Conservation (phyloP, 2,797 vertebrate genomes). For the Scolopax bukidnonensis region DNA sequence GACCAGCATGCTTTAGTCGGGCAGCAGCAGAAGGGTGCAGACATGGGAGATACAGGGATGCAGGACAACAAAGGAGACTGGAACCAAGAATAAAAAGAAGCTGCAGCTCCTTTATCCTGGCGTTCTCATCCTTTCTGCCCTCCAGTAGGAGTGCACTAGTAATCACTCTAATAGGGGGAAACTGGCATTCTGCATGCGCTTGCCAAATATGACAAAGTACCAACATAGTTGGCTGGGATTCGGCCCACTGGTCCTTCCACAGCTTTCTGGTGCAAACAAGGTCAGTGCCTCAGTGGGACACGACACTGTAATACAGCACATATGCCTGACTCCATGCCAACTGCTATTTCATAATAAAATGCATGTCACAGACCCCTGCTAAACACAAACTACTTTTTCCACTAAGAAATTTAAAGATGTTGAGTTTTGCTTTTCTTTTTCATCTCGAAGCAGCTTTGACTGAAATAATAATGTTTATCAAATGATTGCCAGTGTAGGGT, state of each 20-base stretch:
- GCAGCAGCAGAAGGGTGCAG: background rate
- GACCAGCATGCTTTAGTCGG: background rate
- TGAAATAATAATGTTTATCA: background rate
- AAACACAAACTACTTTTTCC: background rate
- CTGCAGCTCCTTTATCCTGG: background rate
- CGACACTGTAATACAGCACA: background rate
- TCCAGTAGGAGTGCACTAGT: background rate
- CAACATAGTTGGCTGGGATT: background rate
- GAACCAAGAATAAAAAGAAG: background rate
- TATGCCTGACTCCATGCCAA: background rate
- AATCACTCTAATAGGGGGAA: background rate
- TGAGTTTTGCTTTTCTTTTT: background rate
- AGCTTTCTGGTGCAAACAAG: background rate
- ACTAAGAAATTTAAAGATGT: background rate
- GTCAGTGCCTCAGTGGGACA: background rate
- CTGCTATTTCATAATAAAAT: background rate
- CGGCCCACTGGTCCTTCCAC: background rate
- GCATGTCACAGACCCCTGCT: background rate
- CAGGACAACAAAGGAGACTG: background rate
- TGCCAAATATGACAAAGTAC: background rate
- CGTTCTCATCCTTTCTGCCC: background rate
- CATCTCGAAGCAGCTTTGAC: background rate
- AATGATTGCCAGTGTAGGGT: background rate
- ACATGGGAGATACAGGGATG: background rate
- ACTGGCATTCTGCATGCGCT: background rate